These are phyloP conservation scores for Asbolus verrucosus DNA, from an alignment of 1,140 invertebrate species.

Conservation along the genomic window DNA sequence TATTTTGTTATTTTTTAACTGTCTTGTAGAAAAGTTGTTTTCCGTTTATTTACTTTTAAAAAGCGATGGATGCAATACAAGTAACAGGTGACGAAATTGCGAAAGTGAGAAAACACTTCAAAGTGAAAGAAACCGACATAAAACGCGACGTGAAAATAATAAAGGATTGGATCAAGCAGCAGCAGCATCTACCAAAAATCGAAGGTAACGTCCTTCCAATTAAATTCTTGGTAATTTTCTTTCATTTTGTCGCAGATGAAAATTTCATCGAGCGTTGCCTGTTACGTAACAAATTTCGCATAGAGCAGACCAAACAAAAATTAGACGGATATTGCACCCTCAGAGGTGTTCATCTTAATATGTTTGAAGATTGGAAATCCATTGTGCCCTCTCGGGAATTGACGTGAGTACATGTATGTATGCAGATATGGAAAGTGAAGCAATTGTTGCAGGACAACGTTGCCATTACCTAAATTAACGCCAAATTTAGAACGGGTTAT, in stretches of 20 bases:
- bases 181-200: conserved; percentile 32
- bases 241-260: conserved; percentile 28
- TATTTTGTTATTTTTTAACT: neutral
- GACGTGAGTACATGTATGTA: neutral
- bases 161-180: conserved; percentile 18
- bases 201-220: neutral
- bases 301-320: conserved; percentile 45
- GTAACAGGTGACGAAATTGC: conserved; percentile 15
- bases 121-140: conserved; percentile 18
- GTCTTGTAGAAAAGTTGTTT: neutral
- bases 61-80: conserved; percentile 30
- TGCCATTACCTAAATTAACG: conserved; percentile 21
- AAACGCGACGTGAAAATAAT: conserved; percentile 25
- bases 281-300: conserved; percentile 38
- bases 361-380: conserved; percentile 19
- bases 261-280: conserved; percentile 38
- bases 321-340: conserved; percentile 40
- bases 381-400: conserved; percentile 11
- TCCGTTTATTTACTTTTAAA: too few species aligned
- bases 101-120: conserved; percentile 21
- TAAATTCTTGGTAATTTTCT: neutral
- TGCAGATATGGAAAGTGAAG: neutral
- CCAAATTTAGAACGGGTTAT: conserved; percentile 10
- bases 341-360: conserved; percentile 5
- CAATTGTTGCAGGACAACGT: conserved; percentile 18